A percentile compares a stretch with the other conserved stretches of the same genome.
Conservation (phyloP, 2,113 vertebrate genomes). For the Circaetus cinerascens region DNA sequence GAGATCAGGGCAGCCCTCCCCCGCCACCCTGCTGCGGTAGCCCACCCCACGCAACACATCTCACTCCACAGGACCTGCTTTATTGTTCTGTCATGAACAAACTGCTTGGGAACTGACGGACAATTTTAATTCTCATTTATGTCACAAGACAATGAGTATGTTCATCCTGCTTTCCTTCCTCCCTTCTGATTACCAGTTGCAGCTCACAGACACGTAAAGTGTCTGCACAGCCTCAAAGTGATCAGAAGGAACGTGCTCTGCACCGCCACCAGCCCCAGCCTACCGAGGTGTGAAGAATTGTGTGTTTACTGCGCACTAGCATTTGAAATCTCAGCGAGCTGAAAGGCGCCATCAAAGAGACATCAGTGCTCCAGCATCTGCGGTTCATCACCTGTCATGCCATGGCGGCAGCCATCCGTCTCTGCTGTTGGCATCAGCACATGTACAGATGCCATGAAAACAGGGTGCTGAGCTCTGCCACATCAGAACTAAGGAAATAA, state of each 20-base stretch:
- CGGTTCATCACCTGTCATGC: neutral
- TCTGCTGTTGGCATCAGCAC: neutral
- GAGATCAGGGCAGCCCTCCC: accelerated
- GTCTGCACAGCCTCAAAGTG: neutral
- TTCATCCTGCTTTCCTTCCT: neutral
- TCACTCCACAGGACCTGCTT: neutral
- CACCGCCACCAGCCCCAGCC: neutral
- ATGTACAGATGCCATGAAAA: neutral
- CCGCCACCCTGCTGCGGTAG: neutral
- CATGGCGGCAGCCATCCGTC: neutral
- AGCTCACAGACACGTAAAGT: neutral
- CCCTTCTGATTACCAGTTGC: neutral
- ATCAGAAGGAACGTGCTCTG: neutral
- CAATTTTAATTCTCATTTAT: neutral
- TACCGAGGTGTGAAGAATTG: neutral
- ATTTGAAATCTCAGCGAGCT: neutral
- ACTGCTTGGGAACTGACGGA: neutral
- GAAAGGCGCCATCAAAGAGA: neutral
- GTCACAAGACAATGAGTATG: neutral
- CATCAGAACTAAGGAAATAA: neutral
- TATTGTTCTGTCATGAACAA: neutral
- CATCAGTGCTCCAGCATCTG: neutral
- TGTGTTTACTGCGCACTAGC: neutral
- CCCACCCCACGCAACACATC: neutral
- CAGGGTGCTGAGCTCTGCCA: neutral